Evolutionary conservation across 2,888 invertebrate genomes (phyloP).

Genomic region (Xanthorhoe designata): DNA sequence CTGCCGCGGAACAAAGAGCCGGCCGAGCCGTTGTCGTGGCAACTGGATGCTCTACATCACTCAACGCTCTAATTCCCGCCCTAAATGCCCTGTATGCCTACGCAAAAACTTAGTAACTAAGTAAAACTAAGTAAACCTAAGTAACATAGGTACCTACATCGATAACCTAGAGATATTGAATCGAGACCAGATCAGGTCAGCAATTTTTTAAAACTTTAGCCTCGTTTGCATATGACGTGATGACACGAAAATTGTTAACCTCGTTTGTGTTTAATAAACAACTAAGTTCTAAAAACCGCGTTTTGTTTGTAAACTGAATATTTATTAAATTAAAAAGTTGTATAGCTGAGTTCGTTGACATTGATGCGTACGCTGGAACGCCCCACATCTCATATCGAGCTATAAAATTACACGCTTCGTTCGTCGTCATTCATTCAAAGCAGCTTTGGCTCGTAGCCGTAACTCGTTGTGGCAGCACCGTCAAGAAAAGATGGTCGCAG

Average conservation of each 20-base stretch:
- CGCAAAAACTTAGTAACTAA: neutral
- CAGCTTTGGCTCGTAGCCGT: conserved; percentile 55
- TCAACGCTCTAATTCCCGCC: conserved; percentile 27
- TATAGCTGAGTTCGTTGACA: conserved; percentile 73
- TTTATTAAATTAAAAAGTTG: conserved; percentile 43
- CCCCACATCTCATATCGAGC: conserved; percentile 63
- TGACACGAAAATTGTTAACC: conserved; percentile 35
- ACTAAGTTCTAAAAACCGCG: conserved; percentile 42
- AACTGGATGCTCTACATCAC: conserved; percentile 40
- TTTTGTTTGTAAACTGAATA: conserved; percentile 32
- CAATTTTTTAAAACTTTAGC: conserved; percentile 12
- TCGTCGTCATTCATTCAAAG: conserved; percentile 74
- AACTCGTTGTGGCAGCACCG: conserved; percentile 58
- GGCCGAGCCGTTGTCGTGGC: conserved; percentile 47
- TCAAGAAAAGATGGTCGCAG: conserved; percentile 39
- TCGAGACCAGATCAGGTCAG: conserved; percentile 2
- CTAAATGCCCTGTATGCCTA: conserved; percentile 26
- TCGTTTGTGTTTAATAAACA: conserved; percentile 39
- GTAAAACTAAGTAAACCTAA: too few species aligned
- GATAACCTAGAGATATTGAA: neutral
- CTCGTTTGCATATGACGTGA: conserved; percentile 21
- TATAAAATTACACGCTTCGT: conserved; percentile 64
- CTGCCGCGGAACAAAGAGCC: conserved; percentile 78
- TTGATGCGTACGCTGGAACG: conserved; percentile 67
- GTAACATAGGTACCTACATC: neutral